Evolutionary conservation across 2,797 vertebrate genomes (phyloP).

Genomic region (Ctenopoma multispine): DNA sequence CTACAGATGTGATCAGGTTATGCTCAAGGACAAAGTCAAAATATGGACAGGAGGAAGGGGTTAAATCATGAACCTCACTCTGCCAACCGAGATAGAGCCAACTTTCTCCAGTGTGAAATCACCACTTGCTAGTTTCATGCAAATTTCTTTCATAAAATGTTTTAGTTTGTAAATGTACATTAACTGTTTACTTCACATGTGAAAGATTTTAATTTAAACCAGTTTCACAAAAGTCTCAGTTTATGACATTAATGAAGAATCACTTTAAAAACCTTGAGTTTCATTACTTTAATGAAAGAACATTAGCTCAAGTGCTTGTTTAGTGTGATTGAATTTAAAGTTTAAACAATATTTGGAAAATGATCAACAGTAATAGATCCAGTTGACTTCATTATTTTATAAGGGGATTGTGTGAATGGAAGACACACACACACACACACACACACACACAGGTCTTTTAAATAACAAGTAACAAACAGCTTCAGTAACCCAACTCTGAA

Average conservation of each 20-base stretch:
- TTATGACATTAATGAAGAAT: slow-evolving; percentile 55
- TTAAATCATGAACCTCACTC: no score
- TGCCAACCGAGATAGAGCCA: no score
- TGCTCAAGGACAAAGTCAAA: no score
- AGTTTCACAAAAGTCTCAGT: slow-evolving; percentile 46
- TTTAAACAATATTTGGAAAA: slow-evolving; percentile 74
- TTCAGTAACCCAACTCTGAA: slow-evolving; percentile 79
- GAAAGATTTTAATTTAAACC: slow-evolving; percentile 52
- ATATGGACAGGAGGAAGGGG: no score
- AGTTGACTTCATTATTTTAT: slow-evolving; percentile 65
- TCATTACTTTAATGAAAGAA: slow-evolving; percentile 61
- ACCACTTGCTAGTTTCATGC: neutral
- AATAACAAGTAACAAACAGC: slow-evolving; percentile 77
- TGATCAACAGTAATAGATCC: slow-evolving; percentile 68
- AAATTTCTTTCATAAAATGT: neutral
- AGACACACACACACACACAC: slow-evolving; percentile 5
- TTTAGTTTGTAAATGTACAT: no score
- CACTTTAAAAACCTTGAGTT: slow-evolving; percentile 28
- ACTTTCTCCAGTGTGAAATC: no score
- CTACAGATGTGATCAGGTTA: no score
- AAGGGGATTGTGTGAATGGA: slow-evolving; percentile 44
- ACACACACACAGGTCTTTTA: slow-evolving; percentile 60
- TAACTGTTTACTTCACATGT: slow-evolving; percentile 13
- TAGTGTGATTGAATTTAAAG: slow-evolving; percentile 71
- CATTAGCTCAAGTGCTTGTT: slow-evolving; percentile 58